Evolutionary conservation across 2,113 vertebrate species (phyloP).

Genomic region (Azemiops feae): DNA sequence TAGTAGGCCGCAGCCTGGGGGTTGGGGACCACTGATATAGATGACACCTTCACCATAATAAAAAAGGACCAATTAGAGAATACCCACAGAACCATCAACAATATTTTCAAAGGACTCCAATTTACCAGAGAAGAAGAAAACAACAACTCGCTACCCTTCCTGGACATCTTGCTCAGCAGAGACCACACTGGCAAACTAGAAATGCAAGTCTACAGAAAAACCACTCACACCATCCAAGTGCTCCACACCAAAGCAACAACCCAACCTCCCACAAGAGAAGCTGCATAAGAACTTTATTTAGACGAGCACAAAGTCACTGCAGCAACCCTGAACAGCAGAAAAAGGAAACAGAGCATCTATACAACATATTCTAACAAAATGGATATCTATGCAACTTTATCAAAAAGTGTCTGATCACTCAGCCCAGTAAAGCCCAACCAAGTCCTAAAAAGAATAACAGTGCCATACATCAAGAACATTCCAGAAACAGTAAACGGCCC

Average conservation of each 20-base stretch:
- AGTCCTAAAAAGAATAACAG: background rate
- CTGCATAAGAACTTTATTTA: background rate
- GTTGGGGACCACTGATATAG: background rate
- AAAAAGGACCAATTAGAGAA: background rate
- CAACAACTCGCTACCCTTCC: background rate
- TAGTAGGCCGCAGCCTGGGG: background rate
- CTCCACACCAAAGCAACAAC: background rate
- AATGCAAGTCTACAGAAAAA: background rate
- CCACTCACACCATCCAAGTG: background rate
- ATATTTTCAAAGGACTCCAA: background rate
- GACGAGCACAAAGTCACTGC: background rate
- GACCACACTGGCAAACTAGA: background rate
- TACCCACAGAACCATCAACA: background rate
- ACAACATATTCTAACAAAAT: background rate
- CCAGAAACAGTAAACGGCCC: background rate
- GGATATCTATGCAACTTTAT: background rate
- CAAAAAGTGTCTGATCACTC: background rate
- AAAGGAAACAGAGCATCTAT: background rate
- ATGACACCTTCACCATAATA: background rate
- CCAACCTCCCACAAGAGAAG: background rate
- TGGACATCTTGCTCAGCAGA: background rate
- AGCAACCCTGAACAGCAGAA: background rate
- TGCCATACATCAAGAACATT: background rate
- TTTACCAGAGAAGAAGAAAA: background rate
- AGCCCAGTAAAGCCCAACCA: background rate